Conservation (phyloP, 1,140 invertebrate species). For the Xylocopa sonorina region DNA sequence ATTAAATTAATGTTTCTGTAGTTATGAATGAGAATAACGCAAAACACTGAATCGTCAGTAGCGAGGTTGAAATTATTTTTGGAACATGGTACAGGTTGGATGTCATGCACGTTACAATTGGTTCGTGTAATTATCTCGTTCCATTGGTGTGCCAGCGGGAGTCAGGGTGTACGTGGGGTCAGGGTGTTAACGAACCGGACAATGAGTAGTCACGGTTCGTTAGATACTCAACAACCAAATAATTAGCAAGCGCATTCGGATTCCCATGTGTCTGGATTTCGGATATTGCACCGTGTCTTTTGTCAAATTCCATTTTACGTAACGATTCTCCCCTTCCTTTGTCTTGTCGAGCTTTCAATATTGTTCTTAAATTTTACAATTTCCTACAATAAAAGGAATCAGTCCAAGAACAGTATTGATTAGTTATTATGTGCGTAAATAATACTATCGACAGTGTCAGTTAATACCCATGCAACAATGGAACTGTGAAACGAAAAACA, state of each 20-base stretch:
- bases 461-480: background rate
- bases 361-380: background rate
- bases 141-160: conserved; percentile 16
- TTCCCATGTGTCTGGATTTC: conserved; percentile 33
- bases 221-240: conserved; percentile 72
- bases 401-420: background rate
- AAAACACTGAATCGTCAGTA: background rate
- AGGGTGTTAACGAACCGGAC: conserved; percentile 68
- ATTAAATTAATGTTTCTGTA: too few species aligned
- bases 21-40: too few species aligned
- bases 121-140: conserved; percentile 53
- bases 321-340: background rate
- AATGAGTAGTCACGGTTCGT: conserved; percentile 68
- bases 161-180: conserved; percentile 31
- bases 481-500: too few species aligned
- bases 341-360: background rate
- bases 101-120: conserved; percentile 42
- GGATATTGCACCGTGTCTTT: background rate
- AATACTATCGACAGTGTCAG: background rate
- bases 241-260: conserved; percentile 60
- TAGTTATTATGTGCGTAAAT: background rate
- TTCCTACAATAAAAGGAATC: background rate
- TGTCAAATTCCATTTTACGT: conserved; percentile 11
- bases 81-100: conserved; percentile 18
- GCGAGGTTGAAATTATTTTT: conserved; percentile 21